Evolutionary conservation across 2,113 vertebrate genomes (phyloP).

Genomic region (Phrynocephalus versicolor): DNA sequence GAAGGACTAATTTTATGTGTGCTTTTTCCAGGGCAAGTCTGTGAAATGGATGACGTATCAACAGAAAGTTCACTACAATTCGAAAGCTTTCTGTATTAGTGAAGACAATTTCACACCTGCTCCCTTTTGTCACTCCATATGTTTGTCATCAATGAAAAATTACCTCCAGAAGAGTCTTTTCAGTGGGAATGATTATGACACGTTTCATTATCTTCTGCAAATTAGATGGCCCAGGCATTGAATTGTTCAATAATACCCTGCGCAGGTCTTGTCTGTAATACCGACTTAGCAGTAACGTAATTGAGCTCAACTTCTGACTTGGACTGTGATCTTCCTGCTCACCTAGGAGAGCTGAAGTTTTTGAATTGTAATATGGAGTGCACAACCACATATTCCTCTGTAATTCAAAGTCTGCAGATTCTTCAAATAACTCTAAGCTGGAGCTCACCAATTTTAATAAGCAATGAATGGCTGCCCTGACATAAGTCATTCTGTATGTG

Average conservation of each 20-base stretch:
- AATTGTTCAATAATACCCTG: slow-evolving; percentile 58
- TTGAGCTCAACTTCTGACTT: slow-evolving; percentile 50
- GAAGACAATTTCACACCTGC: slow-evolving; percentile 69
- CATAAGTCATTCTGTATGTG: slow-evolving; percentile 26
- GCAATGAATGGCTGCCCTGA: slow-evolving; percentile 15
- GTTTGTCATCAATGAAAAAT: slow-evolving; percentile 69
- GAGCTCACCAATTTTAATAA: slow-evolving; percentile 18
- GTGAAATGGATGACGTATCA: slow-evolving; percentile 43
- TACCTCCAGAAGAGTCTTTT: slow-evolving; percentile 55
- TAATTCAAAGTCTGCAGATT: background rate
- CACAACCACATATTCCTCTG: background rate
- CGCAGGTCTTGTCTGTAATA: slow-evolving; percentile 39
- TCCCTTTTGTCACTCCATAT: slow-evolving; percentile 64
- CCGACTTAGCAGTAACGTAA: slow-evolving; percentile 50
- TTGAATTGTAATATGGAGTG: slow-evolving; percentile 12
- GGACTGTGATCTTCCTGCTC: slow-evolving; percentile 30
- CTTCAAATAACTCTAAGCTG: slow-evolving; percentile 25
- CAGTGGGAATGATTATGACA: slow-evolving; percentile 65
- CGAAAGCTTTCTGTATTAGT: slow-evolving; percentile 44
- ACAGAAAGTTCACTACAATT: slow-evolving; percentile 45
- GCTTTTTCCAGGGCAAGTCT: slow-evolving; percentile 19
- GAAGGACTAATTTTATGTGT: slow-evolving; percentile 15
- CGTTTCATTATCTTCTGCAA: slow-evolving; percentile 66
- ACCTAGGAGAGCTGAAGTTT: slow-evolving; percentile 25
- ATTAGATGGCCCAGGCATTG: slow-evolving; percentile 61